Evolutionary conservation across 2,113 vertebrate genomes (phyloP).

Genomic region (Microcebus tavaratra): DNA sequence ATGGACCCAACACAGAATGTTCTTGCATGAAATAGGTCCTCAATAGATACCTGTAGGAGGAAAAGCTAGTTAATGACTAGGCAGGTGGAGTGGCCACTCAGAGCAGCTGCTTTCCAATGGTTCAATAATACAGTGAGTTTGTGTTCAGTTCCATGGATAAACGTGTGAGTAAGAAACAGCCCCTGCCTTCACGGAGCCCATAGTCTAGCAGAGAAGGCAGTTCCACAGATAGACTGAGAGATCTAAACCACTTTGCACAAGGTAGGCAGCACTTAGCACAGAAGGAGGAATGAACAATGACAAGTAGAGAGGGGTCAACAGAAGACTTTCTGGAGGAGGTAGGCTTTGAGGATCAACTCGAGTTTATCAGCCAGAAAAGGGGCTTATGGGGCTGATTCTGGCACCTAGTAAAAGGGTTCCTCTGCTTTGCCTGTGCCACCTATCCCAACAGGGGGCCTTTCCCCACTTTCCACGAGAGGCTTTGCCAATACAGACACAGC

Average conservation of each 20-base stretch:
- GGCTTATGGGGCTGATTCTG: not conserved
- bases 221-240: not conserved
- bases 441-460: not conserved
- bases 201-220: not conserved
- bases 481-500: not conserved
- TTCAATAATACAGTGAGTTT: not conserved
- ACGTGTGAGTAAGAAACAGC: not conserved
- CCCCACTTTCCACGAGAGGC: not conserved
- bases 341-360: not conserved
- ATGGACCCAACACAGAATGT: not conserved
- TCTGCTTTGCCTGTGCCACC: not conserved
- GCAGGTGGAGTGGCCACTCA: not conserved
- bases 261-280: not conserved
- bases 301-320: not conserved
- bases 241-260: fast-evolving
- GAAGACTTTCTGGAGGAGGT: not conserved
- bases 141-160: not conserved
- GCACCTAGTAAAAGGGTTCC: not conserved
- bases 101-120: not conserved
- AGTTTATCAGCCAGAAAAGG: constrained; percentile 15
- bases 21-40: not conserved
- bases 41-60: not conserved
- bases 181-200: not conserved
- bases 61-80: not conserved
- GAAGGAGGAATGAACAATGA: not conserved